Conservation (phyloP, 1,140 invertebrate genomes). For the Drosophila bipectinata region DNA sequence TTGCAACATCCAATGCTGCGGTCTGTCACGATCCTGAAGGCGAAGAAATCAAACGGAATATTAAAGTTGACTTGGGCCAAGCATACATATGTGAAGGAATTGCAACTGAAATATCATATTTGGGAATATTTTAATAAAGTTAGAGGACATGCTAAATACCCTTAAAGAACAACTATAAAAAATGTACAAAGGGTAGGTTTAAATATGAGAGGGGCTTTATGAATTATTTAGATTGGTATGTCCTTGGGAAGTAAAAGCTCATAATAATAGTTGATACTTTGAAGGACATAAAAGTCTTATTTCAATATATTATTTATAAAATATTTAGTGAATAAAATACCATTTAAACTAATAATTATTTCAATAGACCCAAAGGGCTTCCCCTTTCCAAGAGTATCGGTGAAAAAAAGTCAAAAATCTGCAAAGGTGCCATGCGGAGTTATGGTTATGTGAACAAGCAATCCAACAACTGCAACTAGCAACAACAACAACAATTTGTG, state of each 20-base stretch:
- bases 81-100: conserved; percentile 36
- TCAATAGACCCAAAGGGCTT: not conserved
- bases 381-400: conserved; percentile 19
- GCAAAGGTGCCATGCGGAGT: conserved; percentile 67
- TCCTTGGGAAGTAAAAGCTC: too few relatives aligned
- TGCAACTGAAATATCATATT: not conserved
- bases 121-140: not conserved
- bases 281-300: too few relatives aligned
- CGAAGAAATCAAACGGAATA: conserved; percentile 58
- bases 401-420: conserved; percentile 29
- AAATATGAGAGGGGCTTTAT: too few relatives aligned
- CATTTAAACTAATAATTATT: not conserved
- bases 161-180: not conserved
- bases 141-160: not conserved
- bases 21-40: conserved; percentile 75
- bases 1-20: conserved; percentile 49
- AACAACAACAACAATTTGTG: conserved; percentile 31
- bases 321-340: not conserved
- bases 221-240: too few relatives aligned
- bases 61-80: conserved; percentile 24
- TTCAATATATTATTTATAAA: not conserved
- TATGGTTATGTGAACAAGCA: conserved; percentile 69
- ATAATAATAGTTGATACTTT: too few relatives aligned
- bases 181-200: too few relatives aligned
- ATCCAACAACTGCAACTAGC: conserved; percentile 37